Percentiles rank a stretch among this genome's conserved stretches.
phyloP scores from a whole-genome alignment of 2,797 vertebrate genomes.

The Haliaeetus vocifer region DNA sequence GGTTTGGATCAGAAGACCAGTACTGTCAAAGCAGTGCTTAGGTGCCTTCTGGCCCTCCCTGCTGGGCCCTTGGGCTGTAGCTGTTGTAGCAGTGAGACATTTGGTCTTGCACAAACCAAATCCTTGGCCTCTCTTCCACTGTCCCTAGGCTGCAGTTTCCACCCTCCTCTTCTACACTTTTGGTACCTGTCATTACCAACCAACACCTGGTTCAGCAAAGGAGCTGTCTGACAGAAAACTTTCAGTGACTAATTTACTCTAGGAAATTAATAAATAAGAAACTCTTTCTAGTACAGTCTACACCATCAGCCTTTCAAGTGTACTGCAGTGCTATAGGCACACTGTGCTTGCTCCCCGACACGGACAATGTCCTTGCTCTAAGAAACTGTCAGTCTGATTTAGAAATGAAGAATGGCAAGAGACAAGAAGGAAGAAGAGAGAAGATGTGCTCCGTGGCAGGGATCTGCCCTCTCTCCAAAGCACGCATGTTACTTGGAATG shows the following conservation, averaged over 20 bases:
- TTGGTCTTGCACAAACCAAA: neutral
- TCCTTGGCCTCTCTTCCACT: neutral
- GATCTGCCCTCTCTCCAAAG: neutral
- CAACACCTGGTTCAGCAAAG: neutral
- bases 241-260: neutral
- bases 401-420: neutral
- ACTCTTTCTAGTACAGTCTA: neutral
- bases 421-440: neutral
- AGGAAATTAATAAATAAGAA: neutral
- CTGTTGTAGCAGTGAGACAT: neutral
- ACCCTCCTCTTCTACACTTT: neutral
- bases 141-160: neutral
- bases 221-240: neutral
- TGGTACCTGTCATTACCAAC: neutral
- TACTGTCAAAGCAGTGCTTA: neutral
- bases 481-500: fast-evolving
- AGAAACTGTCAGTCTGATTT: neutral
- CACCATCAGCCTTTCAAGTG: neutral
- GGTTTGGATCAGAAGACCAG: neutral
- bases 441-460: neutral
- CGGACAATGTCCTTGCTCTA: neutral
- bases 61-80: fast-evolving
- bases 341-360: neutral
- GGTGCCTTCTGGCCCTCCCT: neutral
- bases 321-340: neutral